Conservation (phyloP, 2,113 vertebrate genomes). For the Otocyon megalotis region DNA sequence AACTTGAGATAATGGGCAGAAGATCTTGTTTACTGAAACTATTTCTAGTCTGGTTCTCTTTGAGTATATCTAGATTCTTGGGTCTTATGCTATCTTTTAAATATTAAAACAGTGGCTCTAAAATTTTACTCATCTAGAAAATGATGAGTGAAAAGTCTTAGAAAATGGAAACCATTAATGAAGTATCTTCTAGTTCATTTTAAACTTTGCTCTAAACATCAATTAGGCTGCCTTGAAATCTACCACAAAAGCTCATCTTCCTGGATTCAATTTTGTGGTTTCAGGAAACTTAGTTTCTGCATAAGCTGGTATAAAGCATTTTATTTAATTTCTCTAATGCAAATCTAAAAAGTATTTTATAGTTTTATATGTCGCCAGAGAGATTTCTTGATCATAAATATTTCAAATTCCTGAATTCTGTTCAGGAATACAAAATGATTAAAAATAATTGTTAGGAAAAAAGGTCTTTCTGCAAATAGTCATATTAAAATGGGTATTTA, state of each 20-base stretch:
- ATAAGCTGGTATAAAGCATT: not conserved
- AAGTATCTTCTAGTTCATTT: constrained; percentile 44
- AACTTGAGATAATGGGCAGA: not conserved
- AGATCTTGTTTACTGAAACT: constrained; percentile 14
- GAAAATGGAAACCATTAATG: constrained; percentile 55
- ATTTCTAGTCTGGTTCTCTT: constrained; percentile 48
- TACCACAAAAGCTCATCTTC: constrained; percentile 15
- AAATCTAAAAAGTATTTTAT: constrained; percentile 16
- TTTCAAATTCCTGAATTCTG: constrained; percentile 35
- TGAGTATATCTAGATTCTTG: not conserved
- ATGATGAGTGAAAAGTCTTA: not conserved
- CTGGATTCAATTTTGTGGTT: not conserved
- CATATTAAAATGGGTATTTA: not conserved
- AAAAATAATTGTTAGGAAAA: constrained; percentile 26
- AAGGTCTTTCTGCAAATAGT: not conserved
- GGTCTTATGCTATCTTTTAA: constrained; percentile 6
- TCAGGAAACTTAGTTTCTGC: not conserved
- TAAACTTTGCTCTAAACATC: constrained; percentile 22
- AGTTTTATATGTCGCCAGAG: not conserved
- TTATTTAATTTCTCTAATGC: constrained; percentile 36
- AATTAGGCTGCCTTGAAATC: constrained; percentile 4
- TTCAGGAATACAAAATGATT: constrained; percentile 37
- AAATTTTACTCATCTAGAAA: constrained; percentile 53
- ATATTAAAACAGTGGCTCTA: not conserved
- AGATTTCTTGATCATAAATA: not conserved